Conservation (phyloP, 2,797 vertebrate genomes). For the Arremon brunneinucha region DNA sequence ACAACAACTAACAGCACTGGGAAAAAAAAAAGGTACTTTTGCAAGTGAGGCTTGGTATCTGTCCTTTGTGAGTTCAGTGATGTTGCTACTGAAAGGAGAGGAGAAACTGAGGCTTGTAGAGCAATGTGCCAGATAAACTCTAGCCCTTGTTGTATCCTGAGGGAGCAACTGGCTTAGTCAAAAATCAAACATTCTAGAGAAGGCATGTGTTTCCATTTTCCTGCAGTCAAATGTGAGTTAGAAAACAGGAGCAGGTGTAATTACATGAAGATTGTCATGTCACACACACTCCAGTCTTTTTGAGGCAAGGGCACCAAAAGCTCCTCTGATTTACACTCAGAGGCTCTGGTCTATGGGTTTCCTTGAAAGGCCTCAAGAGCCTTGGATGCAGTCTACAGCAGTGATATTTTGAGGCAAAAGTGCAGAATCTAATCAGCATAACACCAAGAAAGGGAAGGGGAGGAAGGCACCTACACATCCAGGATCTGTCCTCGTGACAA, state of each 20-base stretch:
- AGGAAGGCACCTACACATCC: constrained; percentile 44
- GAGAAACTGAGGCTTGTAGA: constrained; percentile 1
- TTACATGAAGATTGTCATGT: not conserved
- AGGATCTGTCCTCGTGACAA: not conserved
- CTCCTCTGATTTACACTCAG: not conserved
- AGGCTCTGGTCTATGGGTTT: not conserved
- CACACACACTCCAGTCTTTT: not conserved
- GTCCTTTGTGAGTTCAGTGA: not conserved
- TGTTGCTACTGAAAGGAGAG: not conserved
- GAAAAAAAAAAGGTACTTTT: not conserved
- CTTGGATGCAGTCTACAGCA: constrained; percentile 12
- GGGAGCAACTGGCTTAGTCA: constrained; percentile 8
- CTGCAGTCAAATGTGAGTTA: not conserved
- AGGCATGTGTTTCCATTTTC: not conserved
- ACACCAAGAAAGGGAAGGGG: constrained; percentile 5
- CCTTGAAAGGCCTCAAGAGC: not conserved
- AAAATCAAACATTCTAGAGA: not conserved
- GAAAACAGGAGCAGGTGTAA: not conserved
- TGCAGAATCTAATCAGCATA: constrained; percentile 36
- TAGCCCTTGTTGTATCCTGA: constrained; percentile 41
- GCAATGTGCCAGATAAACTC: not conserved
- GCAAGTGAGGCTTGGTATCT: not conserved
- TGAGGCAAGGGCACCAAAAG: not conserved
- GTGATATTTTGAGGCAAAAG: constrained; percentile 21
- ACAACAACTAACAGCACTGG: not conserved